phyloP scores from a whole-genome alignment of 2,113 vertebrate species.

The Crotalus tigris region DNA sequence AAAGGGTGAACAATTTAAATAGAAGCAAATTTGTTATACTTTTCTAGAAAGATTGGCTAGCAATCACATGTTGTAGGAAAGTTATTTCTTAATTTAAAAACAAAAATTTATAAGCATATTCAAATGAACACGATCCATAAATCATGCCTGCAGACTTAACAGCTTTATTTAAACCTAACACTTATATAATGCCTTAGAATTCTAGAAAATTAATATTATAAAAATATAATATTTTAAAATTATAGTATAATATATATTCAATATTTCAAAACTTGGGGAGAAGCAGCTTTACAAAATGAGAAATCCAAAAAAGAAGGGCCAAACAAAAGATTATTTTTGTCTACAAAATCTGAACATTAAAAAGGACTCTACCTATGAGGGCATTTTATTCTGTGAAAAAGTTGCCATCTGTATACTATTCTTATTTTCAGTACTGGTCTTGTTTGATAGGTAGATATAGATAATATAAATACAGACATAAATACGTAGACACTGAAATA shows the following conservation, averaged over 20 bases:
- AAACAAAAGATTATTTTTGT: neutral
- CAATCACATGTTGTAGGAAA: neutral
- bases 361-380: neutral
- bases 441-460: neutral
- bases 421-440: neutral
- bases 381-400: neutral
- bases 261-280: neutral
- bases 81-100: constrained; percentile 17
- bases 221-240: neutral
- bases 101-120: neutral
- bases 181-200: constrained; percentile 26
- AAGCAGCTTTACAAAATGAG: neutral
- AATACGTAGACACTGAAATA: neutral
- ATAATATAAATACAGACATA: neutral
- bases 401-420: neutral
- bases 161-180: neutral
- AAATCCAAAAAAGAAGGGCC: neutral
- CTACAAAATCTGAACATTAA: constrained; percentile 11
- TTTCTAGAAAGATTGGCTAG: neutral
- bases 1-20: neutral
- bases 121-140: neutral
- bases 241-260: neutral
- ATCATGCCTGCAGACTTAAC: neutral
- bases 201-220: neutral
- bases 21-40: neutral